Base-by-base conservation (phyloP, 1,140 invertebrate genomes). In the Drosophila subpulchrella region DNA sequence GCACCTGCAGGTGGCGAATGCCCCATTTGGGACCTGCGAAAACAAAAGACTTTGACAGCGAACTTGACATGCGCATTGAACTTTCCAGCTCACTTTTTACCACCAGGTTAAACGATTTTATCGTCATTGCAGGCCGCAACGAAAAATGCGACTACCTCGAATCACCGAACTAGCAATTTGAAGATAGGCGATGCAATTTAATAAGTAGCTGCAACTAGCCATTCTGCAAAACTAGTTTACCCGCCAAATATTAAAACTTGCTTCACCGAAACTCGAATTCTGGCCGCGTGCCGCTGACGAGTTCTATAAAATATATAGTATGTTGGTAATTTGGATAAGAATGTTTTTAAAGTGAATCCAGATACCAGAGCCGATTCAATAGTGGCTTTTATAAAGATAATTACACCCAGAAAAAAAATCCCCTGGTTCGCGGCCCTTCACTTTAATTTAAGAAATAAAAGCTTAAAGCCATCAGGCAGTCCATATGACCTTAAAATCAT, bases 1-100 rank as follows among this genome's bases (percentile, higher is more conserved):
- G 46, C 0, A 94, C 93, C 74, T 96, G 95, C 12, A 93, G 60
- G 76, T 96, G 95, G 4, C 95, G 93, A 4, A 72, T 44, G 8
- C 71, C 60, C 50, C 68, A 54, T 42, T 12, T 27, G 20, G 70
- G 68, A 20, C 10, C 70, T 78, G 47, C 27, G 17, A 32, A 66
- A 55, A 38, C 32, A 15, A 47, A 57, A 34, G 51, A 55, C 36
- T 55, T 34, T 53, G 20, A 62, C 10, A 54, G 17, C 24, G 67
- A 73, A 55, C 63, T 39, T 34, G n/a, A 5, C 27, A 12, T 10
- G 13, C 2, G 11, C 2, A 12, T 0, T 0, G 34, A 20, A 7
- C n/a, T 15, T 8, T 4, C 3, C 17, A 65, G 27, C 71, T 41
- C 27, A 75, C 73, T 72, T 41, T 75, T 75, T 20, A 36, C 55